Conservation (phyloP, 2,113 vertebrate species). For the Heterocephalus glaber region DNA sequence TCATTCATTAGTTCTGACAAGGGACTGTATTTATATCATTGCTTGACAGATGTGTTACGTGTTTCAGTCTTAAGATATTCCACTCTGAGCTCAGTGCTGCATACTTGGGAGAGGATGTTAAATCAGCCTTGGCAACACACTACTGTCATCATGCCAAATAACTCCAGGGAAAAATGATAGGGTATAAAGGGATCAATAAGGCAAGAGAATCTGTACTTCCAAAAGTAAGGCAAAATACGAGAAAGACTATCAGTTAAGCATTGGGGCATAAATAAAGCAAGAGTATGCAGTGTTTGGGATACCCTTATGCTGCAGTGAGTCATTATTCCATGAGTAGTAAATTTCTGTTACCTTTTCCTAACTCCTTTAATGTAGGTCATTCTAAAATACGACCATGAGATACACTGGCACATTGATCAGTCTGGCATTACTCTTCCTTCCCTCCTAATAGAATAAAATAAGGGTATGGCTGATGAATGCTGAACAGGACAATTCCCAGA, state of each 20-base stretch:
- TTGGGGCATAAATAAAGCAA: conserved; percentile 64
- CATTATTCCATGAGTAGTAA: conserved; percentile 55
- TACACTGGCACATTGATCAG: conserved; percentile 44
- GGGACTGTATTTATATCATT: conserved; percentile 65
- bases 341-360: conserved; percentile 67
- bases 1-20: conserved; percentile 77
- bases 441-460: conserved; percentile 58
- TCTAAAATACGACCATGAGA: conserved; percentile 57
- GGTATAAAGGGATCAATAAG: conserved; percentile 80
- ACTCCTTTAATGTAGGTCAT: conserved; percentile 64
- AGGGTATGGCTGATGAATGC: conserved; percentile 26
- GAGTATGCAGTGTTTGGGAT: neutral
- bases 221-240: conserved; percentile 65
- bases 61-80: conserved; percentile 75
- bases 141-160: conserved; percentile 70
- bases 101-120: conserved; percentile 78
- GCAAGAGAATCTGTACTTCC: conserved; percentile 62
- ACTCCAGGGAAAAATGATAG: conserved; percentile 72
- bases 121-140: conserved; percentile 70
- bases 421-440: neutral
- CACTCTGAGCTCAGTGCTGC: conserved; percentile 59
- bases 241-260: conserved; percentile 65
- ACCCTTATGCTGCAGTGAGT: neutral
- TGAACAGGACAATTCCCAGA: neutral
- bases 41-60: conserved; percentile 72